These are phyloP conservation scores for Astreopora myriophthalma DNA, from an alignment of 64 coral and sea anemone species.

Conservation along the genomic window DNA sequence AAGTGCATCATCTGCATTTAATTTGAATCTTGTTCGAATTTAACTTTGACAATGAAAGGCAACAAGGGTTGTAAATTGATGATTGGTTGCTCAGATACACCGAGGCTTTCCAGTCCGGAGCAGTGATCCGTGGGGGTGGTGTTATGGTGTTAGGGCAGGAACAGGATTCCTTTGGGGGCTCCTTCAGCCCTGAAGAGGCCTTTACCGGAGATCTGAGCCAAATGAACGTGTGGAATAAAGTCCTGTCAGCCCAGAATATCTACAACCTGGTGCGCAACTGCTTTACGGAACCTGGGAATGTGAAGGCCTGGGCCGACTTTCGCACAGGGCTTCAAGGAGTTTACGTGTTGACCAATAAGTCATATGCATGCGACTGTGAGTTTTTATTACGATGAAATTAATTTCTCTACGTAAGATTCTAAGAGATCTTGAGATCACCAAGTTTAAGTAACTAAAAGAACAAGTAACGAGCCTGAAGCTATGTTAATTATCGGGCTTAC, in stretches of 20 bases:
- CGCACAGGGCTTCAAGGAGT: conserved; percentile 64
- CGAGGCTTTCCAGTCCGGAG: conserved; percentile 69
- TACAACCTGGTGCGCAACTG: conserved; percentile 84
- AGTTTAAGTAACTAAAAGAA: no score
- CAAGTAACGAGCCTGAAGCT: no score
- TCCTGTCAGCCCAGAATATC: conserved; percentile 64
- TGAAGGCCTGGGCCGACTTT: conserved; percentile 92
- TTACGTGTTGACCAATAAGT: conserved; percentile 68
- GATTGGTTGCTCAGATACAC: conserved; percentile 13
- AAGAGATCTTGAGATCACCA: no score
- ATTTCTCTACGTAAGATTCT: no score
- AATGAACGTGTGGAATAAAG: conserved; percentile 86
- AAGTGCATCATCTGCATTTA: background rate
- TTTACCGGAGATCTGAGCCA: conserved; percentile 97
- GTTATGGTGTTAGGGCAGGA: conserved; percentile 93
- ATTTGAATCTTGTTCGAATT: background rate
- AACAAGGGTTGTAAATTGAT: background rate
- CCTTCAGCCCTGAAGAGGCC: conserved; percentile 91
- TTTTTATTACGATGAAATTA: background rate
- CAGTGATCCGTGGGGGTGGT: conserved; percentile 79
- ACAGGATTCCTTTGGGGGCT: conserved; percentile 84
- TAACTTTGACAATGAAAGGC: background rate
- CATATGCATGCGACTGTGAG: conserved; percentile 89
- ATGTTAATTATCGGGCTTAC: no score
- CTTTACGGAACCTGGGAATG: conserved; percentile 60